Evolutionary conservation across 2,888 invertebrate genomes (phyloP), one percentile per base, ranked within the genome.

Genomic region (Parascotia fuliginaria): DNA sequence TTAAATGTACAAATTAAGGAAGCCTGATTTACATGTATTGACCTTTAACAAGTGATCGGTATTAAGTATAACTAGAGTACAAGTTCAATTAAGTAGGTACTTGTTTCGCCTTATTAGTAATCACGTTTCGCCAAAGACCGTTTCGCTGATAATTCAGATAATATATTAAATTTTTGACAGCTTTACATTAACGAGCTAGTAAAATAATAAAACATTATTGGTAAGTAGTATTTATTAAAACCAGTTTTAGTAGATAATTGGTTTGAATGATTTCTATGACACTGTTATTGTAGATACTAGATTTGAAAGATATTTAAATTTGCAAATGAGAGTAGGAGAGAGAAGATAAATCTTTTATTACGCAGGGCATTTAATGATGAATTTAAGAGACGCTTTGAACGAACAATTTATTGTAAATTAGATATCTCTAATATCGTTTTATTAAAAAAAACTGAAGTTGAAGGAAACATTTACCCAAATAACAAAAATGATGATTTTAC

Each of bases 91-190:
- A 60, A 60, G n/a, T n/a, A n/a, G n/a, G 57, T 57, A 49, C 50
- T 60, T 34, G 63, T 49, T 52, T 65, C 31, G 15, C 64, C 60
- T 55, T 63, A 56, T 63, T 55, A 42, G 64, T 63, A 53, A 43
- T 37, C 55, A 36, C 15, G 52, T 57, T 55, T 65, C 12, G 37
- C 41, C 49, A 57, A 54, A 56, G 49, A 32, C 44, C 34, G 9
- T 33, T 9, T 7, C 12, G 27, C 39, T 34, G 38, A 41, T 64
- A 63, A 60, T 61, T 33, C 9, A 42, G 45, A 37, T 52, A 54
- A 60, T 64, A 40, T 52, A 64, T 57, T 57, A 7, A 42, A 49
- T 38, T 57, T 51, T 42, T 24, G 51, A 50, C 58, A 50, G 39
- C 13, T 5, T 34, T 3, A 45, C 47, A 60, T 63, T 55, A 58